These are phyloP conservation scores for Sylvicola fuscatus DNA, from an alignment of 2,888 invertebrate genomes.

Conservation along the genomic window DNA sequence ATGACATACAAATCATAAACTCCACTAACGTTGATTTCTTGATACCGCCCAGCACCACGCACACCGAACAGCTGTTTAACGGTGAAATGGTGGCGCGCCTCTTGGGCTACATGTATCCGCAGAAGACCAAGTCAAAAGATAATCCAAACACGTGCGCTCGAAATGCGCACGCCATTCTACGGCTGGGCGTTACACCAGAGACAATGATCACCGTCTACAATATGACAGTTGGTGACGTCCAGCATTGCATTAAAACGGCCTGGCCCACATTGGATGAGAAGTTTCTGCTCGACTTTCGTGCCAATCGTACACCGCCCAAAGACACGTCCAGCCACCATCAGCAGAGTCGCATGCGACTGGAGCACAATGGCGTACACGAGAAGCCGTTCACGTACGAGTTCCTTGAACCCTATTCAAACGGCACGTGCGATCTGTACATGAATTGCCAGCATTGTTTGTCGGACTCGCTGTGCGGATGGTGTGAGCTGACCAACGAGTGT, in stretches of 20 bases:
- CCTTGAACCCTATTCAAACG: constrained; percentile 70
- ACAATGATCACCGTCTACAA: constrained; percentile 31
- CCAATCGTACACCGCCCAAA: constrained; percentile 29
- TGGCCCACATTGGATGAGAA: constrained; percentile 45
- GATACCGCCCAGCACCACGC: constrained; percentile 40
- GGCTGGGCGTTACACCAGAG: constrained; percentile 22
- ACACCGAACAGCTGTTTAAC: constrained; percentile 42
- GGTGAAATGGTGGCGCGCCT: constrained; percentile 60
- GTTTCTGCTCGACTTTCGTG: constrained; percentile 43
- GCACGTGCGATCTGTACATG: constrained; percentile 51
- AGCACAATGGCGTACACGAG: constrained; percentile 51
- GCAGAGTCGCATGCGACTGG: constrained; percentile 64
- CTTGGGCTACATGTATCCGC: constrained; percentile 64
- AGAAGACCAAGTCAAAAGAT: constrained; percentile 51
- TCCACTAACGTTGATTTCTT: constrained; percentile 66
- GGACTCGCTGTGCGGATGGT: constrained; percentile 86
- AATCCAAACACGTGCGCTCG: constrained; percentile 58
- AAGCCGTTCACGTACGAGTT: constrained; percentile 79
- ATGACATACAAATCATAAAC: constrained; percentile 68
- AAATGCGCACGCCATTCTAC: constrained; percentile 48
- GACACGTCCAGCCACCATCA: constrained; percentile 41
- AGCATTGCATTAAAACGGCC: constrained; percentile 44
- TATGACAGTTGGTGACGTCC: constrained; percentile 39
- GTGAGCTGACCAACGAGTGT: constrained; percentile 52
- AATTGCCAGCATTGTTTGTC: constrained; percentile 77